A percentile compares a stretch with the other conserved stretches of the same genome.
phyloP scores from a whole-genome alignment of 2,888 invertebrate genomes.

The Conistra vaccinii region DNA sequence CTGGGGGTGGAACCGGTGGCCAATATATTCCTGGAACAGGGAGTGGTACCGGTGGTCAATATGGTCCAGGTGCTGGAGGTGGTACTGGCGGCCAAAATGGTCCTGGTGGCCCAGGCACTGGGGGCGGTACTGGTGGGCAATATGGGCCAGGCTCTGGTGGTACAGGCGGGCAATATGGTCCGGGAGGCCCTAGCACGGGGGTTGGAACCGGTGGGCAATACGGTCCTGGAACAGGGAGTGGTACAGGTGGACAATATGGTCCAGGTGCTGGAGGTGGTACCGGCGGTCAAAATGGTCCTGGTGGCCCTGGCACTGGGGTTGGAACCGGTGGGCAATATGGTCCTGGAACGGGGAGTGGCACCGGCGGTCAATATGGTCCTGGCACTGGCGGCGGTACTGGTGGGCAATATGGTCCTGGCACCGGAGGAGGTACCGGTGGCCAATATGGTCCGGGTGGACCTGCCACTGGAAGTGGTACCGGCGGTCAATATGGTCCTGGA shows the following conservation, averaged over 20 bases:
- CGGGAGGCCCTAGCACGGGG: conserved; percentile 20
- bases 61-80: neutral
- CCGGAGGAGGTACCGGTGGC: conserved; percentile 34
- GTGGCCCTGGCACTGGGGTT: neutral
- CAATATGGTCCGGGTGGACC: conserved; percentile 47
- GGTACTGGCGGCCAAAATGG: conserved; percentile 42
- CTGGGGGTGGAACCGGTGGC: neutral
- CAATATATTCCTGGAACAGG: neutral
- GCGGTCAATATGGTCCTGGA: conserved; percentile 32
- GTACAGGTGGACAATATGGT: neutral
- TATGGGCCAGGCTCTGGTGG: neutral
- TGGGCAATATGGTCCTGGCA: conserved; percentile 30
- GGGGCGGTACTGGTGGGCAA: neutral
- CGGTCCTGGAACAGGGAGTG: neutral
- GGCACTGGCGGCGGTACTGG: neutral
- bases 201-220: conserved; percentile 21
- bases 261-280: fast-evolving
- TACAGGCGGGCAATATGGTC: conserved; percentile 37
- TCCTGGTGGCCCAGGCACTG: conserved; percentile 23
- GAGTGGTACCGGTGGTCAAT: conserved; percentile 21
- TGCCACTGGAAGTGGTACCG: conserved; percentile 2
- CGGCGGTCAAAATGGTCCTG: neutral
- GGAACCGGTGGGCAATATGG: neutral
- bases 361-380: conserved; percentile 10
- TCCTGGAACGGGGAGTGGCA: neutral